These are phyloP conservation scores for Microctonus brassicae DNA, from an alignment of 2,888 invertebrate species.

Conservation along the genomic window DNA sequence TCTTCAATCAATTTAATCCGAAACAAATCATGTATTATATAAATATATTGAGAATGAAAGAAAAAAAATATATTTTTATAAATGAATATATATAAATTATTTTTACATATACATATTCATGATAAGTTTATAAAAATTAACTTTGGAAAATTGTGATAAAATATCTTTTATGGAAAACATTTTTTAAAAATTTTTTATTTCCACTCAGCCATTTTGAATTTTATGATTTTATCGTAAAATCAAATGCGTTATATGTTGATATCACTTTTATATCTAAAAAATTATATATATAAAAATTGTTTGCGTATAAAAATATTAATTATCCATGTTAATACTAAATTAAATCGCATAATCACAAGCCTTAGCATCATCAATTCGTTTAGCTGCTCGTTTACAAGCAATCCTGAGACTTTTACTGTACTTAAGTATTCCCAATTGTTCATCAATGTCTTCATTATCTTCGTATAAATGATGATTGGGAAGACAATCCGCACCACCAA, in stretches of 20 bases:
- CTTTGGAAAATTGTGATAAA: no score
- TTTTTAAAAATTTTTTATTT: no score
- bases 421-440: slow-evolving; percentile 70
- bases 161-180: no score
- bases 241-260: no score
- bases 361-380: slow-evolving; percentile 62
- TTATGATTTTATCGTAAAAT: no score
- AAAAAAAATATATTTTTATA: neutral
- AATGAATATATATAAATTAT: neutral
- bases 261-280: no score
- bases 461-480: slow-evolving; percentile 45
- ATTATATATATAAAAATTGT: no score
- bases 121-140: no score
- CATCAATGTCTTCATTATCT: slow-evolving; percentile 62
- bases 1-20: neutral
- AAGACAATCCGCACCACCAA: slow-evolving; percentile 73
- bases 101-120: no score
- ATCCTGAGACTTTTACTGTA: slow-evolving; percentile 71
- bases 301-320: no score
- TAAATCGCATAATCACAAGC: slow-evolving; percentile 50
- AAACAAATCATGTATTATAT: neutral
- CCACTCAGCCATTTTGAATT: no score
- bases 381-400: slow-evolving; percentile 70
- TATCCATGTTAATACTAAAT: neutral
- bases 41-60: neutral